These are phyloP conservation scores for Hippolais icterina DNA, from an alignment of 2,113 vertebrate species.

Conservation along the genomic window DNA sequence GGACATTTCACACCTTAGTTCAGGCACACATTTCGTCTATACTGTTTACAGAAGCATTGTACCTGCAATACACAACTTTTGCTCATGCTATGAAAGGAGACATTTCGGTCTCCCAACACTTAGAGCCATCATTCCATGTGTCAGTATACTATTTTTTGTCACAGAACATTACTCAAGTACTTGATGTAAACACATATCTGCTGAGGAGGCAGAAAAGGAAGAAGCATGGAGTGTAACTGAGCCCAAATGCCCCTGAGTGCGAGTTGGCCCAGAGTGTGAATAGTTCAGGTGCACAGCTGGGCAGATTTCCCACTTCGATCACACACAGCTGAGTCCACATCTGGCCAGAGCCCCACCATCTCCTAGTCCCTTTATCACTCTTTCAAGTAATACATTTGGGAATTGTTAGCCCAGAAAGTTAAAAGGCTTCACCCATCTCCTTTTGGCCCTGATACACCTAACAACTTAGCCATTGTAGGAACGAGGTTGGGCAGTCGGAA, in stretches of 20 bases:
- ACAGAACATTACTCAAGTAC: background rate
- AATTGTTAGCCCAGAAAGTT: background rate
- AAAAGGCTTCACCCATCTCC: background rate
- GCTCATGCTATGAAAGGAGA: background rate
- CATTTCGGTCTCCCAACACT: background rate
- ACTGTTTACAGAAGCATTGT: background rate
- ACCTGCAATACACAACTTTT: background rate
- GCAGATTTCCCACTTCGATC: background rate
- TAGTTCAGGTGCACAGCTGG: background rate
- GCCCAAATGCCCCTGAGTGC: background rate
- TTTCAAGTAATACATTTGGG: background rate
- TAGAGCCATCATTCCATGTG: accelerated
- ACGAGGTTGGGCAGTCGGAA: too few species aligned
- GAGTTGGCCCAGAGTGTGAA: accelerated
- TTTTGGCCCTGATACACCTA: background rate
- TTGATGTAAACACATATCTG: background rate
- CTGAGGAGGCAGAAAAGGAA: background rate
- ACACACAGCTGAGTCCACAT: background rate
- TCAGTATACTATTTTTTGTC: background rate
- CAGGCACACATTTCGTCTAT: background rate
- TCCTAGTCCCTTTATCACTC: background rate
- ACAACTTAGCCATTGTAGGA: background rate
- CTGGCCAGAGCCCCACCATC: background rate
- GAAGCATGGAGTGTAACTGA: background rate
- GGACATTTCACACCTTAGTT: background rate